These are phyloP conservation scores for Polypterus bichir DNA, from an alignment of 2,113 vertebrate genomes.

Conservation along the genomic window DNA sequence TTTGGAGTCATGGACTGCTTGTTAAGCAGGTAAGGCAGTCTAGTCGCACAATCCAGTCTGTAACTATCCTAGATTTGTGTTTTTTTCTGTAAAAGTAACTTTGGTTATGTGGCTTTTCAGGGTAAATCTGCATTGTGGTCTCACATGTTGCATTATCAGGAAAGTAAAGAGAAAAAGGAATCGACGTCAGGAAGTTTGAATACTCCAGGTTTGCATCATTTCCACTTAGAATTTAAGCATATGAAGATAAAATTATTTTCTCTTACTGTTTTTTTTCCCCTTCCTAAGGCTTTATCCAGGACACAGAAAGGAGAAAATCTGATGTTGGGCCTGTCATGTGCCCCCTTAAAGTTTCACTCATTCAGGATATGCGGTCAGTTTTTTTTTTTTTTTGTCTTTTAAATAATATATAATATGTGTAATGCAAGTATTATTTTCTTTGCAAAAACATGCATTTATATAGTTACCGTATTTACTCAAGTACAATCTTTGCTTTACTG, in stretches of 20 bases:
- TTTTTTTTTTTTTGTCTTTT: slow-evolving; percentile 12
- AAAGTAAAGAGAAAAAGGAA: slow-evolving; percentile 80
- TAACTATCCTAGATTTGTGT: slow-evolving; percentile 23
- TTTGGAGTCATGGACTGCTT: slow-evolving; percentile 66
- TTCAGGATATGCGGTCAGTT: slow-evolving; percentile 91
- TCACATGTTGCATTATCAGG: slow-evolving; percentile 86
- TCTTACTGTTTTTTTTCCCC: not conserved
- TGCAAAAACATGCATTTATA: no score
- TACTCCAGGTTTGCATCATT: slow-evolving; percentile 58
- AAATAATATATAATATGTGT: slow-evolving; percentile 4
- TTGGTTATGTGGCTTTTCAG: slow-evolving; percentile 30
- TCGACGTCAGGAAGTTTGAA: slow-evolving; percentile 68
- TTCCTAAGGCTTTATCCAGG: slow-evolving; percentile 71
- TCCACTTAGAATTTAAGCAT: not conserved
- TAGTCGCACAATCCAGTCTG: slow-evolving; percentile 18
- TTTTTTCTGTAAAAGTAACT: slow-evolving; percentile 2
- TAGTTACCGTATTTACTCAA: no score
- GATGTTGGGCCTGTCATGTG: slow-evolving; percentile 74
- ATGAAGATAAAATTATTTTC: not conserved
- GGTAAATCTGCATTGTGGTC: slow-evolving; percentile 97
- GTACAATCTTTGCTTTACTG: no score
- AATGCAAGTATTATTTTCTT: slow-evolving; percentile 21
- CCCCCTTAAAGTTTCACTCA: slow-evolving; percentile 79
- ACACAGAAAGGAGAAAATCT: slow-evolving; percentile 89
- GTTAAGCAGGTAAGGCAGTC: slow-evolving; percentile 56